These are phyloP conservation scores for Spondyliosoma cantharus DNA, from an alignment of 2,797 vertebrate genomes.

Conservation along the genomic window DNA sequence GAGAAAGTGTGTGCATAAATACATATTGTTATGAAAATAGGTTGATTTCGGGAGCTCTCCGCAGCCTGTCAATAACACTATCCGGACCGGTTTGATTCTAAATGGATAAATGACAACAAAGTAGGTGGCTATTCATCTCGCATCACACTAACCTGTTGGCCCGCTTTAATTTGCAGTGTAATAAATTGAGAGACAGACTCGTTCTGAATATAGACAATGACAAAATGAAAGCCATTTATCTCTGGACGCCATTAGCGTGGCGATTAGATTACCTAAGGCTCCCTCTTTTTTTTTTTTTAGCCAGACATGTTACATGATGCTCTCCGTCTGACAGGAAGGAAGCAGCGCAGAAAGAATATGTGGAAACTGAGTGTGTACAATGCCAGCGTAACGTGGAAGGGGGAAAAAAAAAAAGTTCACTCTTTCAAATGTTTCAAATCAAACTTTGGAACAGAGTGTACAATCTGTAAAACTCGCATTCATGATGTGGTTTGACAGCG, in stretches of 20 bases:
- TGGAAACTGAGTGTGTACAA: conserved; percentile 14
- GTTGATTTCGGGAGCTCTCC: conserved; percentile 49
- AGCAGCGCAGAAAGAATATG: neutral
- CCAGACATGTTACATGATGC: conserved; percentile 56
- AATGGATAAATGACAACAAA: neutral
- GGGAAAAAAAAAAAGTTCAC: neutral
- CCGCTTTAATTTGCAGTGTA: conserved; percentile 21
- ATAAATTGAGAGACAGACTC: conserved; percentile 35
- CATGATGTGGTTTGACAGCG: conserved; percentile 48
- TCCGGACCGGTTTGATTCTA: conserved; percentile 16
- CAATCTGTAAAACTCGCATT: conserved; percentile 36
- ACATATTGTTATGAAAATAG: conserved; percentile 73
- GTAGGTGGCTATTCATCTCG: conserved; percentile 13
- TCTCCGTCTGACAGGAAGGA: conserved; percentile 35
- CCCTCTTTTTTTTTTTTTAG: conserved; percentile 5
- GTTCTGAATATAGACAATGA: conserved; percentile 40
- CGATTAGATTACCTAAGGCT: conserved; percentile 61
- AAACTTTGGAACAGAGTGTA: conserved; percentile 6
- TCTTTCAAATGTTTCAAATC: conserved; percentile 17
- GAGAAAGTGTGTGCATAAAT: conserved; percentile 73
- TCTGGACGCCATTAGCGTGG: conserved; percentile 41
- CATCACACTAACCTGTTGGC: conserved; percentile 3
- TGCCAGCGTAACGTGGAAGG: neutral
- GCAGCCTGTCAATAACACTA: conserved; percentile 42
- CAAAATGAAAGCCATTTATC: conserved; percentile 52